phyloP scores from a whole-genome alignment of 2,797 vertebrate species.

The Rhynchonycteris naso region DNA sequence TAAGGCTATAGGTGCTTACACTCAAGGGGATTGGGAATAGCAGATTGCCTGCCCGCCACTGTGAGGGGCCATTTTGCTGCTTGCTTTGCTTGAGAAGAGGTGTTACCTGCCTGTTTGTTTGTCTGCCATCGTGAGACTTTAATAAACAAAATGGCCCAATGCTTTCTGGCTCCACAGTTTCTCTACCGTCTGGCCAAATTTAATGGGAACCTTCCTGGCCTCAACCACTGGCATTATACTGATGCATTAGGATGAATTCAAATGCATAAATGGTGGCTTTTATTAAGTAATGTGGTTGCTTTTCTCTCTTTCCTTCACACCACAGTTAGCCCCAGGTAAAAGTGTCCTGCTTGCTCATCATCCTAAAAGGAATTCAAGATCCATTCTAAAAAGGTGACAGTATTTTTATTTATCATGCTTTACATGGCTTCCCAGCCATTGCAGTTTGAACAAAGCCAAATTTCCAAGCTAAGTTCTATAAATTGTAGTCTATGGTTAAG shows the following conservation, averaged over 20 bases:
- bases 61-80: too few species aligned
- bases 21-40: too few species aligned
- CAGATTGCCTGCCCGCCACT: too few species aligned
- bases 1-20: too few species aligned
- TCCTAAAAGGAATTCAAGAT: constrained; percentile 43
- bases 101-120: too few species aligned
- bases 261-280: constrained; percentile 3
- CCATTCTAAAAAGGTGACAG: background rate
- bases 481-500: constrained; percentile 65
- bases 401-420: constrained; percentile 62
- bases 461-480: constrained; percentile 63
- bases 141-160: too few species aligned
- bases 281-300: background rate
- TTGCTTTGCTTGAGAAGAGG: too few species aligned
- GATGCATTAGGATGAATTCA: constrained; percentile 45
- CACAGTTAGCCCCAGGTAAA: background rate
- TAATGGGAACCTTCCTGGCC: too few species aligned
- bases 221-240: background rate
- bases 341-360: background rate
- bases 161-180: too few species aligned
- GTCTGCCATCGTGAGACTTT: too few species aligned
- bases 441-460: constrained; percentile 68
- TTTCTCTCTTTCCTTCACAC: background rate
- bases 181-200: too few species aligned
- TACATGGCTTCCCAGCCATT: constrained; percentile 46